Conservation (phyloP, 2,113 vertebrate genomes). For the Megalops atlanticus region DNA sequence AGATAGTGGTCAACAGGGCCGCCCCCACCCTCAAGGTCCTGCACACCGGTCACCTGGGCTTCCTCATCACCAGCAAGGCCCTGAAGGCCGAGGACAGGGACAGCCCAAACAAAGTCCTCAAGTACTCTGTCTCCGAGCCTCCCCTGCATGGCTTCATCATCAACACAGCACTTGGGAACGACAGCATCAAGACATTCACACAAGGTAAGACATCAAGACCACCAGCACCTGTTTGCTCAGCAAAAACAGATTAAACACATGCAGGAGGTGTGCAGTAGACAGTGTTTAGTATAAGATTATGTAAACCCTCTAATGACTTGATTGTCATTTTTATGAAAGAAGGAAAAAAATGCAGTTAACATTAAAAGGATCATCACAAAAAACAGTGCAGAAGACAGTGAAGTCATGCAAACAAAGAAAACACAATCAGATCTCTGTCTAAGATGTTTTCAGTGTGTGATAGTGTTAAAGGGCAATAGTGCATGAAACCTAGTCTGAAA, state of each 20-base stretch:
- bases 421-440: neutral
- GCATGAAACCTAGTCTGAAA: neutral
- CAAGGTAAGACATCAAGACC: constrained; percentile 70
- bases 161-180: constrained; percentile 67
- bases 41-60: constrained; percentile 52
- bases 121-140: constrained; percentile 69
- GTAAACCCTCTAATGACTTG: too few species aligned
- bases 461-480: neutral
- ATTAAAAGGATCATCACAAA: neutral
- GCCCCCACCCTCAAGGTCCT: constrained; percentile 49
- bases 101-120: constrained; percentile 64
- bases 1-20: constrained; percentile 58
- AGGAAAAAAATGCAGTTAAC: too few species aligned
- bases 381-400: neutral
- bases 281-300: neutral
- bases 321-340: too few species aligned
- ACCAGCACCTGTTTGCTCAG: neutral
- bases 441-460: neutral
- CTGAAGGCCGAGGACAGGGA: constrained; percentile 59
- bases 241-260: neutral
- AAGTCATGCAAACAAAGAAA: too few species aligned
- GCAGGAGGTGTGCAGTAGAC: neutral
- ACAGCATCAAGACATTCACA: constrained; percentile 68
- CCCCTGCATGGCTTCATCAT: constrained; percentile 74
- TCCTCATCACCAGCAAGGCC: constrained; percentile 60